Conservation (phyloP, 2,113 vertebrate genomes). For the Brevimyrus niger region DNA sequence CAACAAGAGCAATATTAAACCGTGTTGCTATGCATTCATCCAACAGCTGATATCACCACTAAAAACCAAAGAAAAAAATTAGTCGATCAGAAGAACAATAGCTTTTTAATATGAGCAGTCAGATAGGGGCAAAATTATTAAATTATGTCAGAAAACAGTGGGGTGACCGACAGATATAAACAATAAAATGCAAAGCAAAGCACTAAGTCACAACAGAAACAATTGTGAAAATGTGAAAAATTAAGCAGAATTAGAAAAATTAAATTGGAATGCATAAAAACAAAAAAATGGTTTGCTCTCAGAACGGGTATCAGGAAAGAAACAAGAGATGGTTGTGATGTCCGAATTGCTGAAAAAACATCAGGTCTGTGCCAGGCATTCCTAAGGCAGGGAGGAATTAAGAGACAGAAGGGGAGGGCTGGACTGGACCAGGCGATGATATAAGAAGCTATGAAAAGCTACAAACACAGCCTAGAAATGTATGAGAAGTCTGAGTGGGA, state of each 20-base stretch:
- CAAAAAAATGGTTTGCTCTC: neutral
- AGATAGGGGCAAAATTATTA: neutral
- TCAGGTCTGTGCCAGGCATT: neutral
- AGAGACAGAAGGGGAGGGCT: neutral
- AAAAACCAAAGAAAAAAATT: neutral
- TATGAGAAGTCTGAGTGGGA: neutral
- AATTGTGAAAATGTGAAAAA: neutral
- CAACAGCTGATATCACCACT: neutral
- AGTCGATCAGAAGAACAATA: neutral
- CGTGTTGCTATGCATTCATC: neutral
- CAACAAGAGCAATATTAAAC: neutral
- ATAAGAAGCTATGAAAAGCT: neutral
- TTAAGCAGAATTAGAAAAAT: neutral
- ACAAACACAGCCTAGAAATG: neutral
- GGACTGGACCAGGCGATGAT: neutral
- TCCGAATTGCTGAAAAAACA: neutral
- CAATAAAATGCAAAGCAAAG: neutral
- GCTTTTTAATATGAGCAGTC: neutral
- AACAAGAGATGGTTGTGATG: neutral
- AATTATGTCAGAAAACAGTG: neutral
- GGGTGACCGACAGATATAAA: neutral
- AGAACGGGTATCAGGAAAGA: neutral
- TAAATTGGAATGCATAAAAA: neutral
- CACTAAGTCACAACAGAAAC: neutral
- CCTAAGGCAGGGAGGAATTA: neutral